phyloP scores from a whole-genome alignment of 2,797 vertebrate species.

The Mus spretus region DNA sequence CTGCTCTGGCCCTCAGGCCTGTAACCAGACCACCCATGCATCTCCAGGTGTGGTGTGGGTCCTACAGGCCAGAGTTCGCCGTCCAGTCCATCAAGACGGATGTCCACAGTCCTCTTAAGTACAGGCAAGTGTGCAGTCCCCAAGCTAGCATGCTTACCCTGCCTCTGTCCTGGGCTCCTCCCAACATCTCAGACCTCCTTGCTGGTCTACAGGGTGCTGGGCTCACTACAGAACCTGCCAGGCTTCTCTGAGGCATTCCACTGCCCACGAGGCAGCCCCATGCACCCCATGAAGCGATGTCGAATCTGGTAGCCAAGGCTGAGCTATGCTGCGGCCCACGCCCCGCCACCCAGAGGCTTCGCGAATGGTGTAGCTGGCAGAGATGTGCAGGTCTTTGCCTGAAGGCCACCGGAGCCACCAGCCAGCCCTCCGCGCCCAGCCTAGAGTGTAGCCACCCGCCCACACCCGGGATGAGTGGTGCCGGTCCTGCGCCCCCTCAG shows the following conservation, averaged over 20 bases:
- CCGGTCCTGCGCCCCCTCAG: not conserved
- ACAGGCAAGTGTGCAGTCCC: constrained; percentile 91
- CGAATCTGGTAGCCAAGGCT: constrained; percentile 93
- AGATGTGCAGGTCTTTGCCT: not conserved
- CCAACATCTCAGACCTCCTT: not conserved
- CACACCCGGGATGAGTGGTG: not conserved
- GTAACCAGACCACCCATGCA: rapidly evolving
- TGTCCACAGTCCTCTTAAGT: constrained; percentile 97
- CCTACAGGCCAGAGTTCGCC: constrained; percentile 97
- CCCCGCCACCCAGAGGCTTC: not conserved
- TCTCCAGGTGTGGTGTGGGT: constrained; percentile 96
- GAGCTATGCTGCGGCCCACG: not conserved
- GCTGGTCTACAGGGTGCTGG: constrained; percentile 92
- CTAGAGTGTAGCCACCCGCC: not conserved
- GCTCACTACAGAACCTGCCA: constrained; percentile 97
- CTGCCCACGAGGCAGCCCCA: constrained; percentile 92
- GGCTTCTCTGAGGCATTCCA: constrained; percentile 96
- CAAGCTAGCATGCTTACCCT: not conserved
- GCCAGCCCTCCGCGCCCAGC: not conserved
- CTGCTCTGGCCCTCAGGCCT: not conserved
- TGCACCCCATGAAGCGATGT: constrained; percentile 95
- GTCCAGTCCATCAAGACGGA: constrained; percentile 98
- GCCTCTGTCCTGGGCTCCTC: not conserved
- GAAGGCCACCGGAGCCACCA: not conserved
- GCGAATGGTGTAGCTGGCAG: not conserved